phyloP scores from a whole-genome alignment of 2,797 vertebrate species.

The Miichthys miiuy region DNA sequence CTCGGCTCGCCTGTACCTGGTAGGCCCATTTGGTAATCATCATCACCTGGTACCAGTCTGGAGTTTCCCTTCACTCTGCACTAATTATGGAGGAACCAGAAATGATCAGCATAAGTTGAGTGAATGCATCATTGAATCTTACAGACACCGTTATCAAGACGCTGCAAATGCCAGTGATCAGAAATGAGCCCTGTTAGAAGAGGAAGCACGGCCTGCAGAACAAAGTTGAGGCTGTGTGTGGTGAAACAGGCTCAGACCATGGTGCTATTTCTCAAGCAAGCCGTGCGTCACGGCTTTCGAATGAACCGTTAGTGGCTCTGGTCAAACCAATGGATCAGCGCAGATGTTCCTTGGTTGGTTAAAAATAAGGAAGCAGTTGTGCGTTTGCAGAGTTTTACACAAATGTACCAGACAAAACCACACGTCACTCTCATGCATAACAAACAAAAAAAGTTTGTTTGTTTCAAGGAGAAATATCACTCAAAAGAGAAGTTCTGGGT shows the following conservation, averaged over 20 bases:
- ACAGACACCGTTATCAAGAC: not conserved
- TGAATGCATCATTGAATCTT: not conserved
- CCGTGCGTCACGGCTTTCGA: conserved; percentile 16
- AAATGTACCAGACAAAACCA: conserved; percentile 14
- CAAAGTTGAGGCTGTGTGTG: conserved; percentile 30
- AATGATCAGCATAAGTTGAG: not conserved
- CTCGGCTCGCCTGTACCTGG: no score
- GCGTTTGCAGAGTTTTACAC: not conserved
- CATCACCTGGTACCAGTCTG: not conserved
- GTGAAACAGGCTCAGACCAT: conserved; percentile 42
- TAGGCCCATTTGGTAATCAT: no score
- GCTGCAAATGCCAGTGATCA: conserved; percentile 1
- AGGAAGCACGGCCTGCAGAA: conserved; percentile 52
- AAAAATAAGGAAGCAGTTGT: conserved; percentile 38
- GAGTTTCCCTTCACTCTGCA: not conserved
- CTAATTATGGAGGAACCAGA: not conserved
- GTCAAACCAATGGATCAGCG: conserved; percentile 19
- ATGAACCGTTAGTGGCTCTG: not conserved
- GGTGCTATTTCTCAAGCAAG: conserved; percentile 37
- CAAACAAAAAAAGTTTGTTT: not conserved
- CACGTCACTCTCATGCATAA: conserved; percentile 1
- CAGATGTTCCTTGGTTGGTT: conserved; percentile 17
- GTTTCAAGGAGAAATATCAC: conserved; percentile 3
- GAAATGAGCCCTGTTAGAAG: conserved; percentile 30
- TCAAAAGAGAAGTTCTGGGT: not conserved